Evolutionary conservation across 2,888 invertebrate species (phyloP).

Genomic region (Epiperipatus broadwayi): DNA sequence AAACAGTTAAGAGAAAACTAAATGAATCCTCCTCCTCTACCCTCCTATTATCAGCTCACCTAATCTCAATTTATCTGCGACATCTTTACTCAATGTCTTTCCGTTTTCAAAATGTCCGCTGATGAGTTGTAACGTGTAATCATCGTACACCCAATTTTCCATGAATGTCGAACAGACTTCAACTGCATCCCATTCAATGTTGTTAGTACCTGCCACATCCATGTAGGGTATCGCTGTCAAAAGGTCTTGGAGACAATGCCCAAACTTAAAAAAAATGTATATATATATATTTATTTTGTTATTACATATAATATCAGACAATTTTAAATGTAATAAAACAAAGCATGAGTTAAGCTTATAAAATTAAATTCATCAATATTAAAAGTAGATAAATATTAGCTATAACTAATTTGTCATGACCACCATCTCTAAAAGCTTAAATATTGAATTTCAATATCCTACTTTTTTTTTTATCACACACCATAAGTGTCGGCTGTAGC

Average conservation of each 20-base stretch:
- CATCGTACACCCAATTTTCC: conserved; percentile 54
- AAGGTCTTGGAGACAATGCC: conserved; percentile 64
- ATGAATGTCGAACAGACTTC: conserved; percentile 64
- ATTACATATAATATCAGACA: neutral
- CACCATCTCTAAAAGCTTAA: too few species aligned
- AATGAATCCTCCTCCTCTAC: too few species aligned
- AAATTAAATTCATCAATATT: too few species aligned
- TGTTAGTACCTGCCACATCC: conserved; percentile 62
- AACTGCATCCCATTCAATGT: conserved; percentile 83
- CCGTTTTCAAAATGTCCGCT: conserved; percentile 55
- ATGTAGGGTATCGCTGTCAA: conserved; percentile 59
- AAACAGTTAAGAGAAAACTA: too few species aligned
- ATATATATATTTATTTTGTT: neutral
- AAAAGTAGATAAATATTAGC: conserved; percentile 7
- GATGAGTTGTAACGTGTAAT: conserved; percentile 38
- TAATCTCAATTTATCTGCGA: conserved; percentile 41
- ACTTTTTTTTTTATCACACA: too few species aligned
- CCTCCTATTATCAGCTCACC: too few species aligned
- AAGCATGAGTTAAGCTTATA: neutral
- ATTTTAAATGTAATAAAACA: conserved; percentile 7
- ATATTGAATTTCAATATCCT: too few species aligned
- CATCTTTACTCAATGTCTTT: conserved; percentile 45
- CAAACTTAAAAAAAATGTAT: conserved; percentile 40
- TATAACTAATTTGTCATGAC: neutral
- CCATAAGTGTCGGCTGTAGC: too few species aligned